These are phyloP conservation scores for Chironomus riparius DNA, from an alignment of 2,888 invertebrate species.

Conservation along the genomic window DNA sequence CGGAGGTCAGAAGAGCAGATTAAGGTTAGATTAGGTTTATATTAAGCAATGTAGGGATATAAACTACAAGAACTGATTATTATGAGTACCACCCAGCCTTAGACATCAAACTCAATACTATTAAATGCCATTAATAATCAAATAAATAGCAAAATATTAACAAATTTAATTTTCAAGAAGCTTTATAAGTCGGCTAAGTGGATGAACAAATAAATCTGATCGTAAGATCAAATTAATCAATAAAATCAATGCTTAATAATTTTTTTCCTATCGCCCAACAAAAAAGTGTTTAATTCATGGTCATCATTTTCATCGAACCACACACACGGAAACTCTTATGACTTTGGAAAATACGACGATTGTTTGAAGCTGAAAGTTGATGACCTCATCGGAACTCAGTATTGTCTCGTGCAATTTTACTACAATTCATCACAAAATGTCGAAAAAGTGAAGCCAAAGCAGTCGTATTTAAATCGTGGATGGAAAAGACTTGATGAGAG, in stretches of 20 bases:
- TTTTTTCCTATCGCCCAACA: background rate
- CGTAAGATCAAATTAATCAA: too few species aligned
- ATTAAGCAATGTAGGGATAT: too few species aligned
- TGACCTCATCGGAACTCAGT: background rate
- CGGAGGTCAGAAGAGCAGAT: too few species aligned
- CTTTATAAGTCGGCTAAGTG: too few species aligned
- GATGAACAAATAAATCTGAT: too few species aligned
- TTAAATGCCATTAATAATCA: too few species aligned
- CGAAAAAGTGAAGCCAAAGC: background rate
- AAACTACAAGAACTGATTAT: too few species aligned
- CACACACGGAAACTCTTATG: background rate
- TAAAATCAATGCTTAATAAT: background rate
- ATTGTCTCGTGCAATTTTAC: background rate
- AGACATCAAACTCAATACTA: too few species aligned
- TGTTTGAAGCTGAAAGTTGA: background rate
- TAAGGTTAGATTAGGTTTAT: too few species aligned
- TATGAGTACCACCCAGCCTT: too few species aligned
- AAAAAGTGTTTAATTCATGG: background rate
- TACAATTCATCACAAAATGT: background rate
- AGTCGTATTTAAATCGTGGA: background rate
- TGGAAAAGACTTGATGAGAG: background rate
- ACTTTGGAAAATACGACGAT: background rate
- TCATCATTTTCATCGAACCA: background rate
- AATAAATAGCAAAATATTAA: too few species aligned
- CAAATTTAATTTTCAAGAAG: too few species aligned